Conservation (phyloP, 2,888 invertebrate species). For the Aphrophora alni region DNA sequence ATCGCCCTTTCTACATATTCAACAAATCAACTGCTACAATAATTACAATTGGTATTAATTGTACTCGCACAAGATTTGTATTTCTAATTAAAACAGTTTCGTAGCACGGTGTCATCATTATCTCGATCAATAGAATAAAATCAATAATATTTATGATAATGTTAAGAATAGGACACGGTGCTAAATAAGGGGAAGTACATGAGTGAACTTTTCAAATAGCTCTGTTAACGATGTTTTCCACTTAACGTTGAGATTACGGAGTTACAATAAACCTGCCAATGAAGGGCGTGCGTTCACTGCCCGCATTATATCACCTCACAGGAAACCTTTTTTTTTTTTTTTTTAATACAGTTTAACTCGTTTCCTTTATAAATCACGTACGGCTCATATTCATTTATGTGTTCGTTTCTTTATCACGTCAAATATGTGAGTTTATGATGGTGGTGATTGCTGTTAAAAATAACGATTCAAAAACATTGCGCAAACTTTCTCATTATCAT, state of each 20-base stretch:
- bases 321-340: no score
- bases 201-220: constrained; percentile 31
- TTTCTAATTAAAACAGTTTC: not conserved
- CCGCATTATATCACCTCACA: constrained; percentile 9
- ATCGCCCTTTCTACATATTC: no score
- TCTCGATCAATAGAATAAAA: not conserved
- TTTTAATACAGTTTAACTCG: no score
- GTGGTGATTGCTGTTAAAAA: no score
- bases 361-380: no score
- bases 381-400: no score
- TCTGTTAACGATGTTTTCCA: constrained; percentile 42
- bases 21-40: no score
- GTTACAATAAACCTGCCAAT: constrained; percentile 42
- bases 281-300: not conserved
- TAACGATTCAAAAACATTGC: no score
- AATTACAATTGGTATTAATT: not conserved
- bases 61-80: not conserved
- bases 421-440: no score
- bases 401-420: no score
- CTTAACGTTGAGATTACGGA: constrained; percentile 44
- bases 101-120: not conserved
- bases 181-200: constrained; percentile 32
- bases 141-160: constrained; percentile 9
- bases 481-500: no score
- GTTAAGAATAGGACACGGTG: not conserved